Percentiles rank a stretch among this genome's conserved stretches.
phyloP scores from a whole-genome alignment of 1,140 invertebrate genomes.

The Saxidomus purpurata region DNA sequence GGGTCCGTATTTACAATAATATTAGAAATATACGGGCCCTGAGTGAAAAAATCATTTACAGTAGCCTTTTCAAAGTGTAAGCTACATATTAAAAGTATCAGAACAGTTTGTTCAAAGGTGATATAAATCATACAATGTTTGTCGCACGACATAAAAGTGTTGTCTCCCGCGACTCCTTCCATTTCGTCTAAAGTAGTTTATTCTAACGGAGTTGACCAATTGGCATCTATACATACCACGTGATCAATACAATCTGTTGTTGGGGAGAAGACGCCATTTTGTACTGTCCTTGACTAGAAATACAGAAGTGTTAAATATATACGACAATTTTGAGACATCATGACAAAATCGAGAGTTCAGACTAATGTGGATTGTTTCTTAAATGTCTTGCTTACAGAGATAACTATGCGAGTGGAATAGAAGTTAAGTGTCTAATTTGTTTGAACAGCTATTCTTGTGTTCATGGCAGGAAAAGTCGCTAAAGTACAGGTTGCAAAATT shows the following conservation, averaged over 20 bases:
- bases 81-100: no score
- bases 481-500: conserved; percentile 84
- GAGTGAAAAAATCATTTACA: no score
- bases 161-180: neutral
- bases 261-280: conserved; percentile 85
- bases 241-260: conserved; percentile 86
- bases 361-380: conserved; percentile 33
- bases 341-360: conserved; percentile 43
- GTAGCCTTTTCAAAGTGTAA: no score
- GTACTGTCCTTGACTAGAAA: conserved; percentile 58
- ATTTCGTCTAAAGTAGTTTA: conserved; percentile 40
- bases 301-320: conserved; percentile 10
- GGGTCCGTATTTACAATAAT: no score
- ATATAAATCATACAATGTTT: neutral
- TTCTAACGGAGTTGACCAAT: conserved; percentile 42
- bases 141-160: neutral
- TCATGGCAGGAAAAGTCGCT: conserved; percentile 79
- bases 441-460: conserved; percentile 60
- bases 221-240: conserved; percentile 76
- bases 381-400: neutral
- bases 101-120: no score
- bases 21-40: no score
- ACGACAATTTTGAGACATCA: conserved; percentile 31
- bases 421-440: conserved; percentile 38
- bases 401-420: conserved; percentile 18